Evolutionary conservation across 2,888 invertebrate species (phyloP), one percentile per base, ranked within the genome.

Genomic region (Arrhopalites spinosus): DNA sequence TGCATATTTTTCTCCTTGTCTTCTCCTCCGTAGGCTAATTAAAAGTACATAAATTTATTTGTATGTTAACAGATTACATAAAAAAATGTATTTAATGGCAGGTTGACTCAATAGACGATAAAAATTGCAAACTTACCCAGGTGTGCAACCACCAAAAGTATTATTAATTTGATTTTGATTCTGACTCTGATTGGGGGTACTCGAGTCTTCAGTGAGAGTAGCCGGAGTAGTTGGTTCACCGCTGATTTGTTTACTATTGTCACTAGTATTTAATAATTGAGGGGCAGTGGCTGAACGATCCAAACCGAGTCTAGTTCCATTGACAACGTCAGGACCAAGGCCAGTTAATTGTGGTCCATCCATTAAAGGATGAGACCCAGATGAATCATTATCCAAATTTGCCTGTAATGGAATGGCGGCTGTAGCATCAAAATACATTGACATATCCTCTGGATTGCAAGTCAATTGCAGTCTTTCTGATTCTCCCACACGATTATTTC

Each of bases 1-100:
- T 30, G 94, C 92, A 86, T 94, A 94, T 86, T 95, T 95, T 79
- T 94, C 94, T 76, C 88, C 87, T 83, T 93, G 90, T 45, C 94
- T 88, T 59, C 91, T 88, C 36, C 83, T 73, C 25, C 94, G 89
- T 53, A 94, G 87, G 61, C 92, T 93, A 87, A n/a, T 84, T 84
- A 36, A 82, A 84, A 20, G 84, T 81, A 25, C 77, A 77, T 23
- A 43, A 25, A 20, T 61, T n/a, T 43, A 50, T 8, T 53, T n/a
- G 53, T 53, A 53, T n/a, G n/a, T n/a, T n/a, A n/a, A n/a, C n/a
- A n/a, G n/a, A n/a, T n/a, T n/a, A n/a, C n/a, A n/a, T n/a, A n/a
- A n/a, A n/a, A n/a, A n/a, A n/a, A n/a, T n/a, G n/a, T n/a, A n/a
- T n/a, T n/a, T n/a, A n/a, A n/a, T n/a, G n/a, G n/a, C n/a, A n/a